phyloP scores from a whole-genome alignment of 2,797 vertebrate genomes.

The Mus spretus region DNA sequence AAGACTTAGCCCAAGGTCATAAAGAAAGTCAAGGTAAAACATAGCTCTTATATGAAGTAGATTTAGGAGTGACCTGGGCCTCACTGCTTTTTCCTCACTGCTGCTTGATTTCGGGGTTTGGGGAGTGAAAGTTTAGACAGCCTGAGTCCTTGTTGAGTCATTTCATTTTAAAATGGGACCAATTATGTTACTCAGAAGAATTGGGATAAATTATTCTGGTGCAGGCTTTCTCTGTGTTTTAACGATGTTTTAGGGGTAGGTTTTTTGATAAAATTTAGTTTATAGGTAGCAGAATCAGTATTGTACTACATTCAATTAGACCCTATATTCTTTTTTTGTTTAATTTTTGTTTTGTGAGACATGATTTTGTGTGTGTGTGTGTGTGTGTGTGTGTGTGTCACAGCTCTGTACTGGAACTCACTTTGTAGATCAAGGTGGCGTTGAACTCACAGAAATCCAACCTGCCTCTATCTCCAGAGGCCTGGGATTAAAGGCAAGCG shows the following conservation, averaged over 20 bases:
- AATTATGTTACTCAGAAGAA: neutral
- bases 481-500: neutral
- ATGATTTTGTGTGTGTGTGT: neutral
- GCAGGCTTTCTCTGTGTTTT: slow-evolving; percentile 10
- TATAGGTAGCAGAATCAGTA: neutral
- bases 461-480: neutral
- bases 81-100: slow-evolving; percentile 55
- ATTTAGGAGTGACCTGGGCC: slow-evolving; percentile 54
- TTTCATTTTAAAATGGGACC: slow-evolving; percentile 46
- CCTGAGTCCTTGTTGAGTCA: slow-evolving; percentile 35
- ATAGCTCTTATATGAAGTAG: slow-evolving; percentile 42
- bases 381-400: neutral
- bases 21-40: slow-evolving; percentile 79
- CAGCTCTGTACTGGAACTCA: neutral
- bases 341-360: neutral
- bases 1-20: slow-evolving; percentile 77
- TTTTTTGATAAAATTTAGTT: slow-evolving; percentile 58
- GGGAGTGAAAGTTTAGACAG: slow-evolving; percentile 11
- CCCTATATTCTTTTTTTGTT: neutral
- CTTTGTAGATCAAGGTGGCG: neutral
- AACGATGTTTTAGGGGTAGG: slow-evolving; percentile 6
- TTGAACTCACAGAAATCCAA: neutral
- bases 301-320: slow-evolving; percentile 60
- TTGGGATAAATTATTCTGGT: slow-evolving; percentile 45
- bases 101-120: neutral